Evolutionary conservation across 2,888 invertebrate genomes (phyloP).

Genomic region (Xestoiulus laeticollis): DNA sequence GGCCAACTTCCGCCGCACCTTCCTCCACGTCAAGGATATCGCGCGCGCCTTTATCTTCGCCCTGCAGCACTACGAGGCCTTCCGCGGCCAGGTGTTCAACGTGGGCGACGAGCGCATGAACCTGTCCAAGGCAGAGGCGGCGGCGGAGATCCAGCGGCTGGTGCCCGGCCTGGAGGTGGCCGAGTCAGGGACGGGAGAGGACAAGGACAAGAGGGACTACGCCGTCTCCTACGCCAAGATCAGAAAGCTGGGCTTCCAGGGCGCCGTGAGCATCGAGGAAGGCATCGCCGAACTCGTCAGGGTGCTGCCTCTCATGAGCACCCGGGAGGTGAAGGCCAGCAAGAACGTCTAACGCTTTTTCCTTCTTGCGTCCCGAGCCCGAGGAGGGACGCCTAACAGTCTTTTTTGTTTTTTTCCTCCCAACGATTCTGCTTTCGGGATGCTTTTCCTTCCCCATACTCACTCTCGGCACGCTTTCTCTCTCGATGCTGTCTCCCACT

Average conservation of each 20-base stretch:
- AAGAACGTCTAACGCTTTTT: conserved; percentile 57
- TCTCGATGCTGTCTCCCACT: too few species aligned
- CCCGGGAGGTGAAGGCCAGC: conserved; percentile 55
- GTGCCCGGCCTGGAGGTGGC: conserved; percentile 61
- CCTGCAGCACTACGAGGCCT: conserved; percentile 60
- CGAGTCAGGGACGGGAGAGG: conserved; percentile 61
- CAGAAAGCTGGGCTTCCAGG: conserved; percentile 61
- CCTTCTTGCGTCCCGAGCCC: neutral
- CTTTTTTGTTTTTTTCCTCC: too few species aligned
- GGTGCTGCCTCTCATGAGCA: conserved; percentile 61
- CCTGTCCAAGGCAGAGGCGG: conserved; percentile 63
- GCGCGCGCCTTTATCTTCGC: conserved; percentile 63
- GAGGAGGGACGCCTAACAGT: neutral
- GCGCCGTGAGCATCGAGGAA: conserved; percentile 61
- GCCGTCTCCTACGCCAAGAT: conserved; percentile 63
- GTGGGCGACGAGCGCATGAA: conserved; percentile 64
- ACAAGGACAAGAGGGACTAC: conserved; percentile 64
- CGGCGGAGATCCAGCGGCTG: conserved; percentile 60
- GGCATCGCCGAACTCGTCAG: conserved; percentile 62
- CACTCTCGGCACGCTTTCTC: too few species aligned
- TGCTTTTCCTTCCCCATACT: too few species aligned
- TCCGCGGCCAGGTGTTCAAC: conserved; percentile 63
- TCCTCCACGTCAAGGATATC: conserved; percentile 63
- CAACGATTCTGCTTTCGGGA: too few species aligned
- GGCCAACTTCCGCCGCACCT: conserved; percentile 63